Evolutionary conservation across 1,140 invertebrate species (phyloP), one percentile per base, ranked within the genome.

Genomic region (Achroia grisella): DNA sequence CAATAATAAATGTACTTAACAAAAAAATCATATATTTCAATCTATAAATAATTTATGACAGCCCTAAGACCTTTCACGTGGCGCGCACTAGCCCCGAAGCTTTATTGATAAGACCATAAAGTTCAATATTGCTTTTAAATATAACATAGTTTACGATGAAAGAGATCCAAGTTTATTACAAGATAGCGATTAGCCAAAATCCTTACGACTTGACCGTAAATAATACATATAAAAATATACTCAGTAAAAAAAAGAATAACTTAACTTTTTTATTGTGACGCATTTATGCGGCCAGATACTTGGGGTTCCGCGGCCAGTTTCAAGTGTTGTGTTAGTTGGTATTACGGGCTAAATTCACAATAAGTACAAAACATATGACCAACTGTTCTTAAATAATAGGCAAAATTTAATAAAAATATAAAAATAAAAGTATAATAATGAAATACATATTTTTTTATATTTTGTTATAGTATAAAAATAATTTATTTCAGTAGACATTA

Each of bases 221-320:
- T 60, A 62, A 58, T 49, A 29, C 44, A 49, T 48, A 49, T 58
- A 61, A 64, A 62, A 62, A 62, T 53, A 57, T 45, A 61, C 39
- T 41, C 48, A 45, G 40, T 17, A 49, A 46, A 56, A 59, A 58
- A 62, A 52, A 56, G 47, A 62, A 77, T 69, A 72, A 73, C 56
- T 70, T 62, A 69, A 46, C 53, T 10, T 71, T 72, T 76, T 76
- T 79, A 76, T 74, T 67, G 17, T 70, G 56, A 67, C 61, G 59
- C 66, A 42, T 71, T 70, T 67, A 71, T 68, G 73, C 52, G 65
- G 39, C 50, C 55, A 41, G 56, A 53, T 39, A 35, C 47, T 51
- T 37, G 9, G 35, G 35, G 35, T 17, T 37, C 35, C 13, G 33
- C n/a, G 33, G 33, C 17, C n/a, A n/a, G n/a, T n/a, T n/a, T n/a